phyloP scores from a whole-genome alignment of 2,113 vertebrate species.

The Ctenodactylus gundi region DNA sequence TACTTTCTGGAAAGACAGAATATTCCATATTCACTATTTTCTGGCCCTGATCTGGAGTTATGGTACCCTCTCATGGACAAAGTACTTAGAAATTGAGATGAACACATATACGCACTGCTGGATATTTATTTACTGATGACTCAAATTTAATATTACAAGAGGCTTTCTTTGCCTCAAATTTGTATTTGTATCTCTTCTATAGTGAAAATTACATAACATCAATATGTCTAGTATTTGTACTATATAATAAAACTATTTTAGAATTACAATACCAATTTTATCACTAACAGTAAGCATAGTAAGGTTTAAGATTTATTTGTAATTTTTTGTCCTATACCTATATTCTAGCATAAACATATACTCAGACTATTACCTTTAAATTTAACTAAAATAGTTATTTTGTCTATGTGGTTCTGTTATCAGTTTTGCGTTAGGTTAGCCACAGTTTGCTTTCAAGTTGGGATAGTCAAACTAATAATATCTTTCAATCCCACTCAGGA shows the following conservation, averaged over 20 bases:
- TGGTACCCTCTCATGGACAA: neutral
- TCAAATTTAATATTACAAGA: conserved; percentile 16
- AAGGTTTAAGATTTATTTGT: conserved; percentile 13
- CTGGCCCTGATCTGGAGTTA: neutral
- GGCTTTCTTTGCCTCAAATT: neutral
- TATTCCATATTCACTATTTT: neutral
- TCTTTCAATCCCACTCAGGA: conserved; percentile 35
- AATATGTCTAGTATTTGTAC: neutral
- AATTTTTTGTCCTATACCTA: neutral
- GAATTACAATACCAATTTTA: conserved; percentile 1
- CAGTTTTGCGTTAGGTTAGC: neutral
- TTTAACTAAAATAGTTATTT: conserved; percentile 47
- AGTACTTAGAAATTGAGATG: conserved; percentile 29
- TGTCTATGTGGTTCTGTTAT: neutral
- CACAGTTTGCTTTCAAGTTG: conserved; percentile 11
- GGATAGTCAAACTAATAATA: conserved; percentile 42
- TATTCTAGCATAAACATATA: neutral
- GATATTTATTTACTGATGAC: neutral
- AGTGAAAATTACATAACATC: neutral
- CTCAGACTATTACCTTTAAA: conserved; percentile 8
- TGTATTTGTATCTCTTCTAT: neutral
- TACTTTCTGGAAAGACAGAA: conserved; percentile 4
- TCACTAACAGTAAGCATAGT: neutral
- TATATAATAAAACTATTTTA: neutral
- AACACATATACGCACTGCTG: neutral